A percentile compares a stretch with the other conserved stretches of the same genome.
These are phyloP conservation scores for Heliothis peltigera DNA, from an alignment of 2,888 invertebrate species.

Conservation along the genomic window DNA sequence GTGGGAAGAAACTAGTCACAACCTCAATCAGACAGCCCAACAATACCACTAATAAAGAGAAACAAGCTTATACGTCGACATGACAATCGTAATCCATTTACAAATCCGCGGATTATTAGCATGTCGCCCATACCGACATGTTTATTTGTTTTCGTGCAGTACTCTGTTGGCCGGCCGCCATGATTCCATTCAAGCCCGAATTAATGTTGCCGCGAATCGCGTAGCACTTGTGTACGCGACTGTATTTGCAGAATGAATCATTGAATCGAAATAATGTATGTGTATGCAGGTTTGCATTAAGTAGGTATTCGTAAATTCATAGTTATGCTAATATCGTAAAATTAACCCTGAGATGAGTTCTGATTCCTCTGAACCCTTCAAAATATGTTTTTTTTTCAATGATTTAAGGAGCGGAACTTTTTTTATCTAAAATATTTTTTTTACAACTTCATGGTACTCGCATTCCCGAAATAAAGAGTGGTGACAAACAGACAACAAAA, in stretches of 20 bases:
- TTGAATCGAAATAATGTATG: conserved; percentile 49
- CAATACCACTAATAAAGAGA: conserved; percentile 31
- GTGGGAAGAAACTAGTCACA: conserved; percentile 5
- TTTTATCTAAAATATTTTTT: no score
- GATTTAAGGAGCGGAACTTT: no score
- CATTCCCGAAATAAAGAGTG: no score
- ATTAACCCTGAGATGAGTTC: no score
- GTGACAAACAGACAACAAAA: no score
- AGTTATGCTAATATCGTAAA: conserved; percentile 12
- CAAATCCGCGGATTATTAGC: conserved; percentile 53
- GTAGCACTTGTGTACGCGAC: conserved; percentile 40
- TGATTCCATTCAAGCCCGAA: conserved; percentile 21
- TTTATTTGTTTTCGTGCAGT: conserved; percentile 49
- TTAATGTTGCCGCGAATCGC: conserved; percentile 44
- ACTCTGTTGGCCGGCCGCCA: conserved; percentile 27
- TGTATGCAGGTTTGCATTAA: conserved; percentile 13
- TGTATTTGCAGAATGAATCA: conserved; percentile 57
- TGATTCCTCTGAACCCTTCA: no score
- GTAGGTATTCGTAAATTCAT: conserved; percentile 6
- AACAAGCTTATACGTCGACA: conserved; percentile 21
- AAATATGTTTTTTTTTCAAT: no score
- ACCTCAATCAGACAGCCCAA: conserved; percentile 21
- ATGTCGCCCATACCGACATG: conserved; percentile 27
- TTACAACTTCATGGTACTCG: no score
- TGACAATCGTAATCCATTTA: conserved; percentile 47